A percentile compares a stretch with the other conserved stretches of the same genome.
Conservation (phyloP, 2,113 vertebrate species). For the Mixornis gularis region DNA sequence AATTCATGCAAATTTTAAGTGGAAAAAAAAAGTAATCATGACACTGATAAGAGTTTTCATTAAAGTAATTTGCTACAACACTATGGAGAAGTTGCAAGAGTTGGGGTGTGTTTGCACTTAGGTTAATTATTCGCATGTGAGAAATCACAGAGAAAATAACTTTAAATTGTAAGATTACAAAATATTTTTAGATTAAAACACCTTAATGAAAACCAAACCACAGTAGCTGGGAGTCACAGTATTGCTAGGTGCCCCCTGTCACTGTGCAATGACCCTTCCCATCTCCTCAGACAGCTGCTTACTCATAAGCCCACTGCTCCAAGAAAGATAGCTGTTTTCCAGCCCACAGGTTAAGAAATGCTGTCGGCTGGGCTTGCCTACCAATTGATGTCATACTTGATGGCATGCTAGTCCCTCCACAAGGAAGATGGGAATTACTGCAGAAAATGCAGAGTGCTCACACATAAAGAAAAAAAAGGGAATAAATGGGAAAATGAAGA, state of each 20-base stretch:
- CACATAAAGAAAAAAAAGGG: accelerated
- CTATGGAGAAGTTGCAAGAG: background rate
- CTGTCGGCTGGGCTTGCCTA: background rate
- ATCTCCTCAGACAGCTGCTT: background rate
- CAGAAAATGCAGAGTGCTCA: background rate
- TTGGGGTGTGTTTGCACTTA: background rate
- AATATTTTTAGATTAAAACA: background rate
- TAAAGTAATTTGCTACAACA: background rate
- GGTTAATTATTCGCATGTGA: background rate
- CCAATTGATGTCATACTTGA: background rate
- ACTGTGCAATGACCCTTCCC: background rate
- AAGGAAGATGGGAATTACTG: background rate
- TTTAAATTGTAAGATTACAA: background rate
- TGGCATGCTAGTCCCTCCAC: background rate
- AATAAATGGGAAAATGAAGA: background rate
- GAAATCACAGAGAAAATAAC: background rate
- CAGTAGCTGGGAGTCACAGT: background rate
- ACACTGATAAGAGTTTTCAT: background rate
- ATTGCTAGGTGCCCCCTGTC: accelerated
- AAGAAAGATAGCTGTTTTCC: background rate
- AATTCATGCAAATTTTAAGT: background rate
- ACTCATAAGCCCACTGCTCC: background rate
- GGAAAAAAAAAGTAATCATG: background rate
- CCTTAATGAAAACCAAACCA: background rate
- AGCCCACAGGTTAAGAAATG: background rate